These are phyloP conservation scores for Anastrepha obliqua DNA, from an alignment of 1,140 invertebrate species.

Conservation along the genomic window DNA sequence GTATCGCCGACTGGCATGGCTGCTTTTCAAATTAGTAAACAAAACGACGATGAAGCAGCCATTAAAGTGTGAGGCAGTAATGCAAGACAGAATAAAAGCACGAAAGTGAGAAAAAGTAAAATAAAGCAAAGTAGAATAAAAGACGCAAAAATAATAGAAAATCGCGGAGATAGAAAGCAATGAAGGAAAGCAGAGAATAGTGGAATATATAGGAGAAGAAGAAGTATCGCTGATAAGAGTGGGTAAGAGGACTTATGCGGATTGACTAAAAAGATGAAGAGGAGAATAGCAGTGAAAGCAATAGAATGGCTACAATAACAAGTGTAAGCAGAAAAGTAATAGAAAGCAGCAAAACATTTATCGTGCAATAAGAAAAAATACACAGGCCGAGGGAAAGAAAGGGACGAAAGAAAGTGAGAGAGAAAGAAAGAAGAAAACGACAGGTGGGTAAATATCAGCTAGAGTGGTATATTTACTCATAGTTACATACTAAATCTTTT, in stretches of 20 bases:
- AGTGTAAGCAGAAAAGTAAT: not conserved
- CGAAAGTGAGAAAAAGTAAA: not conserved
- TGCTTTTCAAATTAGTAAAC: not conserved
- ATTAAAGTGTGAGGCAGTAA: slow-evolving; percentile 37
- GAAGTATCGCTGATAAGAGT: too few species aligned
- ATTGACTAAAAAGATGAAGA: not conserved
- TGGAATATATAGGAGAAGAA: too few species aligned
- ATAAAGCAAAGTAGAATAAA: not conserved
- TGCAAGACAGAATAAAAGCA: not conserved
- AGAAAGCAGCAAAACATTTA: not conserved
- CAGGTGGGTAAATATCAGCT: not conserved
- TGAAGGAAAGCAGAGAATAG: too few species aligned
- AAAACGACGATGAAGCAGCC: not conserved
- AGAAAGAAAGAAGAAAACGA: not conserved
- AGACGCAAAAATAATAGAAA: not conserved
- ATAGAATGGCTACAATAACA: not conserved
- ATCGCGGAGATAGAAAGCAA: too few species aligned
- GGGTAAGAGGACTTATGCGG: not conserved
- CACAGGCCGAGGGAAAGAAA: too few species aligned
- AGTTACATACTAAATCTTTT: slow-evolving; percentile 39
- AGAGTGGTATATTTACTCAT: not conserved
- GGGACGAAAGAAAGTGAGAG: not conserved
- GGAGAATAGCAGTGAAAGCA: not conserved
- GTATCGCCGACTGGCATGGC: not conserved
- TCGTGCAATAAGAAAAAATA: not conserved